Conservation (phyloP, 35 echinoderm and acorn worm species). For the Heliocidaris erythrogramma region DNA sequence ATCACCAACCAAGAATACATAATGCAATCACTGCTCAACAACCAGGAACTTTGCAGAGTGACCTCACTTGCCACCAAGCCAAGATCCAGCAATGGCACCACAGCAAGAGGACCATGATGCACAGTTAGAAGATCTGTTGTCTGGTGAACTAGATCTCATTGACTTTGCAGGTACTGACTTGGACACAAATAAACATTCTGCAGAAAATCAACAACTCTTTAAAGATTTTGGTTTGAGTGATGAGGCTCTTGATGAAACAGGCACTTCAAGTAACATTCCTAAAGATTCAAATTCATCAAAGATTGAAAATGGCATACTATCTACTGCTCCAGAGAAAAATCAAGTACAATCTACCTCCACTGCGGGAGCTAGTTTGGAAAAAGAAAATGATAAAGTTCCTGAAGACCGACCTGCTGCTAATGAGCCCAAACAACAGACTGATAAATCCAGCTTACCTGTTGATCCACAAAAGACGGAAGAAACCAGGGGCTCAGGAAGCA, state of each 20-base stretch:
- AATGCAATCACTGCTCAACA: neutral
- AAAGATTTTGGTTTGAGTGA: constrained; percentile 90
- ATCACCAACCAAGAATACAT: neutral
- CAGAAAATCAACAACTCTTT: constrained; percentile 95
- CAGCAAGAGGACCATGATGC: constrained; percentile 83
- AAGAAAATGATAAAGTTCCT: neutral
- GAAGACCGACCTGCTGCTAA: neutral
- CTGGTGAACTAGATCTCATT: constrained; percentile 91
- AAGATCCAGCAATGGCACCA: constrained; percentile 20
- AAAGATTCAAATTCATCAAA: neutral
- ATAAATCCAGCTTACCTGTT: neutral
- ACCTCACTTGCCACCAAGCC: constrained; percentile 14
- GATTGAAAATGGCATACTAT: neutral
- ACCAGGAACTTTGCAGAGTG: constrained; percentile 27
- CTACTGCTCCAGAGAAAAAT: neutral
- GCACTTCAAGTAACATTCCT: neutral
- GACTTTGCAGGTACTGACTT: constrained; percentile 89
- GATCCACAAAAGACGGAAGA: neutral
- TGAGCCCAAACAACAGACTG: constrained; percentile 54
- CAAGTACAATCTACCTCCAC: neutral
- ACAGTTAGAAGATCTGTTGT: constrained; percentile 87
- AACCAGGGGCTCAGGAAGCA: constrained; percentile 50
- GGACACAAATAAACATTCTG: constrained; percentile 95
- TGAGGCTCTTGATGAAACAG: constrained; percentile 42
- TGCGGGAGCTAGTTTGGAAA: neutral